Conservation (phyloP, 2,113 vertebrate species). For the Kryptolebias marmoratus region DNA sequence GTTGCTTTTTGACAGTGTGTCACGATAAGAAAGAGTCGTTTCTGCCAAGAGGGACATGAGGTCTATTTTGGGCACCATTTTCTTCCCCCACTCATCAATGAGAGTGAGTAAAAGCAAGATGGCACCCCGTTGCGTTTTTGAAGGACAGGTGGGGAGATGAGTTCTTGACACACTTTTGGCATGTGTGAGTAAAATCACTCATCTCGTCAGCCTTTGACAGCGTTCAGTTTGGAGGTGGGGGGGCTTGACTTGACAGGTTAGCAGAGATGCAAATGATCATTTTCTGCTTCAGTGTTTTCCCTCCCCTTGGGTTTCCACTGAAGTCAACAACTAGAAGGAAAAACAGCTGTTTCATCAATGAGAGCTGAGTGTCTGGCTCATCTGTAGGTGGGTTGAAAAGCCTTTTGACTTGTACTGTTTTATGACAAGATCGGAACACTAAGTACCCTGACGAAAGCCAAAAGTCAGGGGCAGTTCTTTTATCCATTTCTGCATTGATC, state of each 20-base stretch:
- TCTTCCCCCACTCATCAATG: constrained; percentile 42
- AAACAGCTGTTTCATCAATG: constrained; percentile 38
- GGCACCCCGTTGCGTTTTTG: constrained; percentile 67
- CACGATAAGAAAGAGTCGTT: constrained; percentile 76
- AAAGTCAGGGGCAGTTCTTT: constrained; percentile 25
- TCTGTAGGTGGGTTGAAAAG: constrained; percentile 29
- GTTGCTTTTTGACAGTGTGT: constrained; percentile 71
- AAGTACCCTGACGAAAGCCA: constrained; percentile 19
- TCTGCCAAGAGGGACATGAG: constrained; percentile 57
- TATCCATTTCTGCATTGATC: constrained; percentile 23
- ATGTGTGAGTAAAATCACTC: constrained; percentile 40
- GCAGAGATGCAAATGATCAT: constrained; percentile 83
- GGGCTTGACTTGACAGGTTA: constrained; percentile 76
- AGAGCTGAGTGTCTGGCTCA: constrained; percentile 3
- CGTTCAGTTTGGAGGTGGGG: constrained; percentile 74
- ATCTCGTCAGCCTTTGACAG: constrained; percentile 71
- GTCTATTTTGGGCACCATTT: constrained; percentile 73
- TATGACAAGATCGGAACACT: constrained; percentile 32
- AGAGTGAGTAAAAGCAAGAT: constrained; percentile 64
- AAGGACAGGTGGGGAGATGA: constrained; percentile 72
- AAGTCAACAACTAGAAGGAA: constrained; percentile 73
- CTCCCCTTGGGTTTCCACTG: constrained; percentile 58
- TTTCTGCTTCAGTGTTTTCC: constrained; percentile 42
- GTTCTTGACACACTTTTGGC: constrained; percentile 76
- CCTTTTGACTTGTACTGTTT: constrained; percentile 42